Base-by-base conservation (phyloP, 2,797 vertebrate genomes). In the Anguilla marmorata region DNA sequence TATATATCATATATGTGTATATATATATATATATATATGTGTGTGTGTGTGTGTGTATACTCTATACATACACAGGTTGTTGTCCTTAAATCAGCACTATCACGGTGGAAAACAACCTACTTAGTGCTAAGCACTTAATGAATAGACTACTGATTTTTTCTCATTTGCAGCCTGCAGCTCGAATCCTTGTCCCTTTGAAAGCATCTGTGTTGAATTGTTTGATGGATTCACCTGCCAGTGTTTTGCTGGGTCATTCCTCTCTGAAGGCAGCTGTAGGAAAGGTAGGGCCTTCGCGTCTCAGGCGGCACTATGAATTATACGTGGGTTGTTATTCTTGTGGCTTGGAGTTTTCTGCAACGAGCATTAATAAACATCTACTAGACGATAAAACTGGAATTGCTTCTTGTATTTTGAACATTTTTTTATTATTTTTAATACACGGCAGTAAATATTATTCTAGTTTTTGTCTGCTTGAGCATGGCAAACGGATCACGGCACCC, bases 201-300 rank as follows among this genome's bases (percentile, higher is more conserved):
- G 93, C 2, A 0, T 89, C 2, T 97, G 96, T 90, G 84, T 95
- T 1, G 87, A 88, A 54, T 54, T 85, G 66, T 11, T 37, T 52
- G 30, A 37, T 12, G 89, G 91, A 3, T 86, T 90, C 0, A 90
- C 85, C 1, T 97, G 96, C 85, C 93, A 94, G 91, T 97, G 96
- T 92, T n/a, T 95, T 84, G 27, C 95, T 27, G 95, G 95, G 19
- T 92, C 19, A 58, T 92, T 87, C 89, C 54, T 94, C 66, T 41
- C 54, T 6, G 12, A 90, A 0, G 93, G 86, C 27, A 7, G 0
- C 0, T 96, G 96, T 89, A 6, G 0, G 76, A 88, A 60, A 16
- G 95, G 96, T 96, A 91, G 92, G 66, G 7, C 24, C 48, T 83
- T 52, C 6, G 9, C 11, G 52, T 41, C 16, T 76, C 33, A 76